Evolutionary conservation across 2,888 invertebrate genomes (phyloP).

Genomic region (Orthonychiurus folsomi): DNA sequence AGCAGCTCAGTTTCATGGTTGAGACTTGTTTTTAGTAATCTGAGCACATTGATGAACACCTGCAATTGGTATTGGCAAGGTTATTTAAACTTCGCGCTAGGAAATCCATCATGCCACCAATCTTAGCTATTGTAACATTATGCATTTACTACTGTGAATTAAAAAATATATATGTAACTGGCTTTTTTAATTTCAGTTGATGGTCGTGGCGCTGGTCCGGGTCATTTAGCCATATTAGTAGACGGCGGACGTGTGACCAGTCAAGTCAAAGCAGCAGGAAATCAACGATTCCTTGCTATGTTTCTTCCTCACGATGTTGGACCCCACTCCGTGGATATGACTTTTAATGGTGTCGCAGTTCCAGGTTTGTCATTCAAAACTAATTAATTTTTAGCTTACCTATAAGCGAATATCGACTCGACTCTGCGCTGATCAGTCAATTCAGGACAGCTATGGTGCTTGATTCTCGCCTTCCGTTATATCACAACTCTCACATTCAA

Average conservation of each 20-base stretch:
- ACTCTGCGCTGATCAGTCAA: neutral
- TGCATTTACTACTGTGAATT: too few relatives aligned
- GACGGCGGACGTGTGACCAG: slow-evolving; percentile 88
- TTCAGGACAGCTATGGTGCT: neutral
- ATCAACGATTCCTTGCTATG: slow-evolving; percentile 70
- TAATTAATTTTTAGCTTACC: too few relatives aligned
- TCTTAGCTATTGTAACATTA: too few relatives aligned
- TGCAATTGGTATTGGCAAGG: too few relatives aligned
- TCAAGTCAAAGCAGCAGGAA: slow-evolving; percentile 80
- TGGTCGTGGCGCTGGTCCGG: slow-evolving; percentile 89
- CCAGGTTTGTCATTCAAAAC: slow-evolving; percentile 66
- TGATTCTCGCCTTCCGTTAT: too few relatives aligned
- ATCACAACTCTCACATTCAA: neutral
- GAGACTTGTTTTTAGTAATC: too few relatives aligned
- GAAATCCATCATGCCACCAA: too few relatives aligned
- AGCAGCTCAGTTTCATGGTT: too few relatives aligned
- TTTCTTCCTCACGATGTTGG: slow-evolving; percentile 83
- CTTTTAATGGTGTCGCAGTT: slow-evolving; percentile 84
- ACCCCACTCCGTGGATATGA: slow-evolving; percentile 81
- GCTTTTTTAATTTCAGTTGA: slow-evolving; percentile 60
- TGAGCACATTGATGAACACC: too few relatives aligned
- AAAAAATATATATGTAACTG: too few relatives aligned
- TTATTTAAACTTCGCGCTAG: too few relatives aligned
- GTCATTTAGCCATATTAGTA: slow-evolving; percentile 88
- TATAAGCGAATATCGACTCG: too few relatives aligned